Conservation (phyloP, 2,888 invertebrate genomes). For the Acronicta alni region DNA sequence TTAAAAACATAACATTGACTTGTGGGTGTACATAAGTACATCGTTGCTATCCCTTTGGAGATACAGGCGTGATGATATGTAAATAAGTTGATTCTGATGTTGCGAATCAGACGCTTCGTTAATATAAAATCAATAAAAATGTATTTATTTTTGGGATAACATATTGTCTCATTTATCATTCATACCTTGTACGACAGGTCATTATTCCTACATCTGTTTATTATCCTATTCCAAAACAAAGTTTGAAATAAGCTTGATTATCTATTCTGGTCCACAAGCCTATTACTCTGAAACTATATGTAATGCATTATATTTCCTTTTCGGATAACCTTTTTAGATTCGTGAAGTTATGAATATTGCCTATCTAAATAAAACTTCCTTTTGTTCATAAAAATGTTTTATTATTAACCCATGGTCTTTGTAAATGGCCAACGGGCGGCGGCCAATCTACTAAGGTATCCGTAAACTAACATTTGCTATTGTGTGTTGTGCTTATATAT, state of each 20-base stretch:
- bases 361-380: slow-evolving; percentile 3
- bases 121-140: no score
- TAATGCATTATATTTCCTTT: slow-evolving; percentile 10
- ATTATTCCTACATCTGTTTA: slow-evolving; percentile 8
- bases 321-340: slow-evolving; percentile 7
- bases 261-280: slow-evolving; percentile 21
- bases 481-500: slow-evolving; percentile 6
- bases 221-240: slow-evolving; percentile 6
- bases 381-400: slow-evolving; percentile 11
- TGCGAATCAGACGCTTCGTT: no score
- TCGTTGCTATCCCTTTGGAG: no score
- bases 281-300: slow-evolving; percentile 2
- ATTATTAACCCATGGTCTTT: slow-evolving; percentile 12
- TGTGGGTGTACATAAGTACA: no score
- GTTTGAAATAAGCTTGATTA: slow-evolving; percentile 16
- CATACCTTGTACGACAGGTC: slow-evolving; percentile 16
- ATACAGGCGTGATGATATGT: neutral
- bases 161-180: slow-evolving; percentile 15
- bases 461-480: slow-evolving; percentile 31
- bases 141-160: neutral
- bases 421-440: slow-evolving; percentile 9
- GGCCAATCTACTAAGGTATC: slow-evolving; percentile 28
- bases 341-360: slow-evolving; percentile 10
- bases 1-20: no score
- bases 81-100: no score